Evolutionary conservation across 2,888 invertebrate genomes (phyloP).

Genomic region (Piscicola geometra): DNA sequence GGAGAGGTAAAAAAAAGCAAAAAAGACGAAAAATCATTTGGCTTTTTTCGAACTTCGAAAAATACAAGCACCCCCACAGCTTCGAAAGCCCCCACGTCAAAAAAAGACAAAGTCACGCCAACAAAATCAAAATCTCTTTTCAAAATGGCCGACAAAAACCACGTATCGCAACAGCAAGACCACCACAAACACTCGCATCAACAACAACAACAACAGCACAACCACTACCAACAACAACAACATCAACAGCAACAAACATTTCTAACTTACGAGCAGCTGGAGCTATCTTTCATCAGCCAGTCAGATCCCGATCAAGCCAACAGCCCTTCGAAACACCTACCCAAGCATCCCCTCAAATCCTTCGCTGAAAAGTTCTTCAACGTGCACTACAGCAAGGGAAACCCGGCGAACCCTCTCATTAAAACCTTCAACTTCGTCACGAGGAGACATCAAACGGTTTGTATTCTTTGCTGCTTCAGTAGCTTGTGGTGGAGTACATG

Average conservation of each 20-base stretch:
- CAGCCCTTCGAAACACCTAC: conserved; percentile 11
- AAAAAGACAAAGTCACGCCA: neutral
- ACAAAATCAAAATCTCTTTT: neutral
- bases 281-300: conserved; percentile 31
- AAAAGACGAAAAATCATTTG: neutral
- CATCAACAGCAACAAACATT: conserved; percentile 11
- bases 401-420: conserved; percentile 49
- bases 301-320: conserved; percentile 2
- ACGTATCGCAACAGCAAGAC: neutral
- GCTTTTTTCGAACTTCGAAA: no score
- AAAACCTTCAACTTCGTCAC: conserved; percentile 49
- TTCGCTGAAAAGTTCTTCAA: conserved; percentile 92
- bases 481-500: no score
- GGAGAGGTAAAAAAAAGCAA: neutral
- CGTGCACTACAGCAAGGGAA: conserved; percentile 62
- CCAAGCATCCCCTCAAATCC: conserved; percentile 75
- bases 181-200: neutral
- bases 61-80: neutral
- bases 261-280: conserved; percentile 31
- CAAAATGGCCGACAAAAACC: neutral
- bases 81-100: neutral
- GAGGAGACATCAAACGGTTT: conserved; percentile 47
- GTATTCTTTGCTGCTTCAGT: conserved; percentile 35
- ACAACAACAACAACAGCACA: neutral
- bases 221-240: neutral